Percentiles rank a stretch among this genome's conserved stretches.
Conservation (phyloP, 2,797 vertebrate genomes). For the Melanotaenia nigrans region DNA sequence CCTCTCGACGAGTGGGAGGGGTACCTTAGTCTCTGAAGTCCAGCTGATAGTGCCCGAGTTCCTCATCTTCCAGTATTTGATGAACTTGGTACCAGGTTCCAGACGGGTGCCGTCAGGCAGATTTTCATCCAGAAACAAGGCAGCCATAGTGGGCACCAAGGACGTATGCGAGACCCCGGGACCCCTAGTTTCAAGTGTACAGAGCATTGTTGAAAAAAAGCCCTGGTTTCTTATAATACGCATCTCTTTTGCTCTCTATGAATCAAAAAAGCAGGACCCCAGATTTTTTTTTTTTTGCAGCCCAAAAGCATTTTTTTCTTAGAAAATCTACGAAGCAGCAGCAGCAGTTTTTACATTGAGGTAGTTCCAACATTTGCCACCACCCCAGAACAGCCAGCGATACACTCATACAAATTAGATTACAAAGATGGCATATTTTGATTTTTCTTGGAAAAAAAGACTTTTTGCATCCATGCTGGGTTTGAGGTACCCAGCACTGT, state of each 20-base stretch:
- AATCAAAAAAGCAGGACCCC: slow-evolving; percentile 81
- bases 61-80: slow-evolving; percentile 99
- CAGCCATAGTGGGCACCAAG: slow-evolving; percentile 92
- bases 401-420: slow-evolving; percentile 84
- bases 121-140: slow-evolving; percentile 99
- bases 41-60: slow-evolving; percentile 95
- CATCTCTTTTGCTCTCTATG: slow-evolving; percentile 80
- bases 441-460: slow-evolving; percentile 78
- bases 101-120: slow-evolving; percentile 95
- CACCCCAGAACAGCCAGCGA: slow-evolving; percentile 85
- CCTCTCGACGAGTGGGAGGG: slow-evolving; percentile 68
- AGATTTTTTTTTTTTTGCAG: slow-evolving; percentile 74
- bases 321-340: slow-evolving; percentile 85
- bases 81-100: slow-evolving; percentile 94
- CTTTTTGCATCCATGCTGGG: slow-evolving; percentile 82
- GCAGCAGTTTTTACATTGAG: slow-evolving; percentile 86
- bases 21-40: slow-evolving; percentile 97
- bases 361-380: slow-evolving; percentile 86
- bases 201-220: slow-evolving; percentile 83
- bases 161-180: slow-evolving; percentile 89
- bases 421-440: slow-evolving; percentile 83
- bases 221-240: slow-evolving; percentile 77
- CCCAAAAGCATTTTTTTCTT: slow-evolving; percentile 82
- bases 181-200: slow-evolving; percentile 87
- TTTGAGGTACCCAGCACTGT: slow-evolving; percentile 77